Evolutionary conservation across 1,140 invertebrate species (phyloP).

Genomic region (Eufriesea mexicana): DNA sequence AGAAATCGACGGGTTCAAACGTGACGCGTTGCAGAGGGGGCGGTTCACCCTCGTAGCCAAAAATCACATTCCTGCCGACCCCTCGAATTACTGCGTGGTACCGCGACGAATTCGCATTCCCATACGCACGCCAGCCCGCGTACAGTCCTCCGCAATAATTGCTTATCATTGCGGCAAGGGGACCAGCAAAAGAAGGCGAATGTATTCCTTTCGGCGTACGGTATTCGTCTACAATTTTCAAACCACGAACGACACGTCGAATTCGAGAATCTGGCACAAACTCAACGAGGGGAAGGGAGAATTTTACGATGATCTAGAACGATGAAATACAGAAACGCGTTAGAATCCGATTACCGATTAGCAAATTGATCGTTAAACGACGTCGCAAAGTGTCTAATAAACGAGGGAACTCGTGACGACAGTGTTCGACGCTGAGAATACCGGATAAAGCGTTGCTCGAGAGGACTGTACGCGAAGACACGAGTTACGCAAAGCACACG

Average conservation of each 20-base stretch:
- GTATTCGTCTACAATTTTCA: not conserved
- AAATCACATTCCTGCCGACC: conserved; percentile 76
- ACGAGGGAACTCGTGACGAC: too few species aligned
- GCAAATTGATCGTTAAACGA: not conserved
- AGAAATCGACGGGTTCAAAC: conserved; percentile 6
- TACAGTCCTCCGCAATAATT: conserved; percentile 32
- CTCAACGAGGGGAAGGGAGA: not conserved
- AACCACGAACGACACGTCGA: not conserved
- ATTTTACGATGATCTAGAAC: not conserved
- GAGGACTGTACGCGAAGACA: conserved; percentile 26
- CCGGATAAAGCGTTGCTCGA: not conserved
- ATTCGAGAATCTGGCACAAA: not conserved
- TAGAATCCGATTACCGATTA: too few species aligned
- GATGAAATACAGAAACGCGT: not conserved
- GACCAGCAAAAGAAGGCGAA: not conserved
- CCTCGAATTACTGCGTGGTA: conserved; percentile 70
- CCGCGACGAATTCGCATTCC: conserved; percentile 75
- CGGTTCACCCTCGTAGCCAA: conserved; percentile 59
- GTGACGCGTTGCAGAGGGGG: conserved; percentile 34
- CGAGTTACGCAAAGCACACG: conserved; percentile 40
- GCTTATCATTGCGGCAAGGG: not conserved
- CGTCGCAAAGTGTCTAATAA: too few species aligned
- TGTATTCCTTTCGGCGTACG: not conserved
- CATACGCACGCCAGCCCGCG: conserved; percentile 59
- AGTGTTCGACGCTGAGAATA: too few species aligned